phyloP scores from a whole-genome alignment of 2,888 invertebrate species.

The Lepeophtheirus nordmannii region DNA sequence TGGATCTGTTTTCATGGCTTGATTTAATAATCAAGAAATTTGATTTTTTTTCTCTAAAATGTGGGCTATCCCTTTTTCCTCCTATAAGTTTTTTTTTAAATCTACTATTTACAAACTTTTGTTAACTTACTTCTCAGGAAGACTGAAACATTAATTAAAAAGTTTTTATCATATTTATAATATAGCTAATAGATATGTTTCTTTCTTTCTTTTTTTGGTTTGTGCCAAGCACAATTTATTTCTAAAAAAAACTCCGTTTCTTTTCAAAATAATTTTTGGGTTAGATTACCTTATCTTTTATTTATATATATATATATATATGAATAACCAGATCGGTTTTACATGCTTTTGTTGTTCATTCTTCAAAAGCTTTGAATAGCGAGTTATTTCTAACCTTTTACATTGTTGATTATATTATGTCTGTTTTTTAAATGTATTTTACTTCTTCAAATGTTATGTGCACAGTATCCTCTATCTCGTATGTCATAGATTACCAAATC shows the following conservation, averaged over 20 bases:
- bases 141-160: neutral
- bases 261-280: no score
- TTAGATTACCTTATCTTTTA: no score
- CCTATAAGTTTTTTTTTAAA: neutral
- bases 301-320: no score
- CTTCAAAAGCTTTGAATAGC: no score
- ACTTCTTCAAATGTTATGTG: no score
- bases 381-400: neutral
- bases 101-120: neutral
- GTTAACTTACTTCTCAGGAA: neutral
- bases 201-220: neutral
- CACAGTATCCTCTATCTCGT: no score
- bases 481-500: no score
- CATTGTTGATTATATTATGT: neutral
- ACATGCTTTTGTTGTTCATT: no score
- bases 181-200: neutral
- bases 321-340: no score
- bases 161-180: slow-evolving; percentile 4
- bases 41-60: neutral
- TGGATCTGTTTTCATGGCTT: no score
- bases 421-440: no score
- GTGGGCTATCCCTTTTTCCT: neutral
- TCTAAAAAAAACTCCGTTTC: neutral
- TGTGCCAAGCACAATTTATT: neutral
- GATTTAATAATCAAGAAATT: neutral